A percentile compares a stretch with the other conserved stretches of the same genome.
Conservation (phyloP, 2,113 vertebrate species). For the Phocoena sinus region DNA sequence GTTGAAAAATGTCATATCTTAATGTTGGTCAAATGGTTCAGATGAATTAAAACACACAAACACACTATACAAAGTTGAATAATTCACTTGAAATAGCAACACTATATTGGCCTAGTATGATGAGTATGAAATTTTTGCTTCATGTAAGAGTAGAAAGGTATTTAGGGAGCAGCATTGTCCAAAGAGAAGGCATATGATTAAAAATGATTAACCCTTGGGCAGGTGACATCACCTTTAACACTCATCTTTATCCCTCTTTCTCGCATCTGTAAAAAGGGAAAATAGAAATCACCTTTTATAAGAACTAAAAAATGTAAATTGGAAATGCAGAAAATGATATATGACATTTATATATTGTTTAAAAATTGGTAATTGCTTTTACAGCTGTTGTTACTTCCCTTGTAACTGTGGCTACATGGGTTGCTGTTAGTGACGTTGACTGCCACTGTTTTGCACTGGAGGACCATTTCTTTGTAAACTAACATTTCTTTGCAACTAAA, state of each 20-base stretch:
- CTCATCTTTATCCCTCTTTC: neutral
- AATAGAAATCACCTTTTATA: neutral
- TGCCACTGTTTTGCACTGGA: neutral
- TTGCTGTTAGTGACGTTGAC: neutral
- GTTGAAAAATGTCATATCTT: neutral
- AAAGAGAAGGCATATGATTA: neutral
- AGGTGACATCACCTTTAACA: neutral
- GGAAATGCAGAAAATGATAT: neutral
- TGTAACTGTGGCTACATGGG: neutral
- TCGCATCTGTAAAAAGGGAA: neutral
- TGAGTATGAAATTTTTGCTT: neutral
- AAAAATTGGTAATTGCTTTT: neutral
- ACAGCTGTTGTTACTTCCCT: neutral
- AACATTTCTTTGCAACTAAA: neutral
- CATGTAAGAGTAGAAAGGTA: neutral
- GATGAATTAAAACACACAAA: neutral
- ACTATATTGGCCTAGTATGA: neutral
- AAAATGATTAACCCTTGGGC: neutral
- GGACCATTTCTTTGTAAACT: neutral
- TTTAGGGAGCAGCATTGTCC: neutral
- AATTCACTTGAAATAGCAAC: neutral
- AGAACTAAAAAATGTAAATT: neutral
- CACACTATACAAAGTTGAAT: neutral
- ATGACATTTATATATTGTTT: neutral
- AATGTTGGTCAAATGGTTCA: neutral